These are phyloP conservation scores for Perccottus glenii DNA, from an alignment of 2,113 vertebrate genomes.

Conservation along the genomic window DNA sequence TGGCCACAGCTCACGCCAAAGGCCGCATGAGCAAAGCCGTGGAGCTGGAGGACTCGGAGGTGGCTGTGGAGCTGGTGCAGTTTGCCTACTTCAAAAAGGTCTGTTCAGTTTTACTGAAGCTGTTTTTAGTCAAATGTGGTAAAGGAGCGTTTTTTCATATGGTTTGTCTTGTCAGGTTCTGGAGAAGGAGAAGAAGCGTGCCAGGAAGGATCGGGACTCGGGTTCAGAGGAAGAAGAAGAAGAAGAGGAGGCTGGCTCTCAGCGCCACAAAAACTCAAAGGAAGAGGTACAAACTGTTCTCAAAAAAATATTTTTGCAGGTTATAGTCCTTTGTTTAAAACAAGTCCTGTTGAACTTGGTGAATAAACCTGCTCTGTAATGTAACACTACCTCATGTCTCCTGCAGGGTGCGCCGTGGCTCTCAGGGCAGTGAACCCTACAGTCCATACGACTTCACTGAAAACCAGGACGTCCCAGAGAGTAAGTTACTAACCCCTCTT, in stretches of 20 bases:
- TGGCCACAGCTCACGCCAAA: conserved; percentile 95
- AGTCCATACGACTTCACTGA: conserved; percentile 95
- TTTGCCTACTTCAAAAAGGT: conserved; percentile 99
- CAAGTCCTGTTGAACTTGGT: fast-evolving
- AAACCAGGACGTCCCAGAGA: conserved; percentile 85
- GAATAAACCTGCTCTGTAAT: too few relatives aligned
- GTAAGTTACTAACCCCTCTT: conserved; percentile 80
- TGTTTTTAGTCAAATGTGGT: neutral
- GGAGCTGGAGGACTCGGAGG: conserved; percentile 89
- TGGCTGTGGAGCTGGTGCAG: conserved; percentile 93
- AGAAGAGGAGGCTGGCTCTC: conserved; percentile 73
- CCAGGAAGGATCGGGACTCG: conserved; percentile 79
- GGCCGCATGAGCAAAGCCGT: conserved; percentile 93
- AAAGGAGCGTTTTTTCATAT: neutral
- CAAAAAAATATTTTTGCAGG: neutral
- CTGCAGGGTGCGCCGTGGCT: conserved; percentile 76
- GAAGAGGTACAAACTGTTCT: conserved; percentile 78
- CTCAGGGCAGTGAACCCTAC: conserved; percentile 79
- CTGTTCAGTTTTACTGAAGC: fast-evolving
- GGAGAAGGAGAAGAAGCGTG: conserved; percentile 92
- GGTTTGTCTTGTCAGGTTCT: conserved; percentile 81
- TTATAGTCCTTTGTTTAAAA: too few relatives aligned
- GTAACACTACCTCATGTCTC: conserved; percentile 34
- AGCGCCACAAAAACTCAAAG: conserved; percentile 67
- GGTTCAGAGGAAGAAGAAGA: conserved; percentile 79